Base-by-base conservation (phyloP, 2,797 vertebrate genomes). In the Knipowitschia caucasica region DNA sequence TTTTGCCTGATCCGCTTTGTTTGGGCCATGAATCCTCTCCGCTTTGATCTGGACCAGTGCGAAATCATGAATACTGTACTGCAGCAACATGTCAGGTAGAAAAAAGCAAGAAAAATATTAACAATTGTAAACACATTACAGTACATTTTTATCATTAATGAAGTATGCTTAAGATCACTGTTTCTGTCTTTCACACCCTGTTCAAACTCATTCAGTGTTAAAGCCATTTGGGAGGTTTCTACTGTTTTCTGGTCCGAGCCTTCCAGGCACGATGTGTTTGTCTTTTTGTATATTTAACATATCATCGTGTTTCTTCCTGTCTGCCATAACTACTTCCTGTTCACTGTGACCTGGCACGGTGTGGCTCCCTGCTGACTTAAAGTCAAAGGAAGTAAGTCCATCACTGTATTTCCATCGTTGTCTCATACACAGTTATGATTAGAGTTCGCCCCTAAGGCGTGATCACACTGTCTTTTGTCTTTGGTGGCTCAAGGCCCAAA, bases 321-420 rank as follows among this genome's bases (percentile, higher is more conserved):
- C 73, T 88, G 67, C 85, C 67, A 81, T 89, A 73, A 78, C 77
- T 69, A 82, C 73, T 74, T 79, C 65, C 70, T 77, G 73, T 64
- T 71, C 67, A 64, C 77, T 83, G 73, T 86, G 64, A 71, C 82
- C 73, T 62, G 88, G 85, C 64, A 35, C 75, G 50, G 82, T 86
- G 82, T 77, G 88, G 82, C 78, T 86, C 82, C 54, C 75, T 78
- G 84, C 76, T 67, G 68, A 80, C 77, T 67, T 78, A 85, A 82
- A 92, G 91, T 89, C 88, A 91, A 84, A 86, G 90, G 80, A 92
- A 92, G 91, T 92, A 92, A 92, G 91, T 92, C 34, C 57, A 64
- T 74, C 27, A 39, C 7, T 52, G 40, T 40, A 45, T 27, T 44
- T 67, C 45, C 31, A 34, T 62, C 64, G 42, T 35, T 59, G 35